Base-by-base conservation (phyloP, 2,797 vertebrate genomes). In the Hemibagrus guttatus region DNA sequence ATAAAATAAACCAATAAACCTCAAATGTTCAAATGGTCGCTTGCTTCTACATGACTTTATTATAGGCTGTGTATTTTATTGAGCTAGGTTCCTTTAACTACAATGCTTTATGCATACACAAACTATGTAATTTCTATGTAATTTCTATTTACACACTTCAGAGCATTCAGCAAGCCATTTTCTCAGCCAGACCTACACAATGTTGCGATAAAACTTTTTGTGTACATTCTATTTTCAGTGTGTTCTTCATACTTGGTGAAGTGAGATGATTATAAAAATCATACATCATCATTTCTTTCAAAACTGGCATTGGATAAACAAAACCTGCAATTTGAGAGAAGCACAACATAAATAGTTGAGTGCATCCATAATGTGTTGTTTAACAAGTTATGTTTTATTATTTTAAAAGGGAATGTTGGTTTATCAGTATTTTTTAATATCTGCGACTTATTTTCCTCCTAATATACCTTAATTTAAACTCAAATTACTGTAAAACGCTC, bases 101-200 rank as follows among this genome's bases (percentile, higher is more conserved):
- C 61, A 6, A 64, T n/a, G 13, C 61, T 64, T 14, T 49, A 81
- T 81, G 64, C 26, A 81, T 52, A 31, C n/a, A 52, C 80, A 82
- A 49, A 82, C 42, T 11, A 31, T 82, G 16, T 82, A 66, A 82
- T 82, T 81, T 81, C 59, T 80, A 17, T 80, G 78, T n/a, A n/a
- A n/a, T n/a, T n/a, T n/a, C 42, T 26, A 64, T 52, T 61, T 68
- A 82, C n/a, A 82, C 46, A 31, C 63, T 66, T 19, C 28, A 66
- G 16, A 49, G n/a, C 4, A 28, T 82, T 23, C 46, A 66, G n/a
- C 39, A 66, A n/a, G n/a, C 16, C 2, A 14, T 21, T 66, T 49
- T 61, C 39, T 31, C 35, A 46, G 4, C 4, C 42, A 64, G 59
- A 1, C 39, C 23, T 64, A 81, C 14, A 64, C 26, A 31, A 49